Percentiles rank a stretch among this genome's conserved stretches.
Evolutionary conservation across 2,797 vertebrate species (phyloP).

Genomic region (Orientallactaga sibirica): DNA sequence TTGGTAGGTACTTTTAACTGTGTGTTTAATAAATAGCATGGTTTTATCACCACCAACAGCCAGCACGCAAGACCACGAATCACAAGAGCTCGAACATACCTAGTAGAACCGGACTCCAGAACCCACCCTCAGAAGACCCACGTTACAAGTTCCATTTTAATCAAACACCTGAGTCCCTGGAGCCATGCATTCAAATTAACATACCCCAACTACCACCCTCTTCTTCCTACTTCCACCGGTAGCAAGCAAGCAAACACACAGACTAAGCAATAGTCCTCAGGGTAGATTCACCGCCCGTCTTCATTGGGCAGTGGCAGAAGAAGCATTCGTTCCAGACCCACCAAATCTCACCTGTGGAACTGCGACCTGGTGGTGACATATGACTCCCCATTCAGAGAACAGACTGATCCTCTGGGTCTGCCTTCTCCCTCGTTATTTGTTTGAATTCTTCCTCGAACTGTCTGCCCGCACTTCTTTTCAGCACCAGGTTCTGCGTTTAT

Average conservation of each 20-base stretch:
- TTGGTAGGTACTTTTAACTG: slow-evolving; percentile 22
- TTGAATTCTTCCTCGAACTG: background rate
- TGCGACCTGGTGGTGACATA: background rate
- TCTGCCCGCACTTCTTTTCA: background rate
- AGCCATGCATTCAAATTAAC: too few relatives aligned
- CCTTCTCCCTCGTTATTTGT: background rate
- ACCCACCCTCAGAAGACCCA: too few relatives aligned
- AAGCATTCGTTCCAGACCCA: background rate
- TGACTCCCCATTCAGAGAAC: background rate
- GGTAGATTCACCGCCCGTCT: background rate
- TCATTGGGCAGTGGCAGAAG: background rate
- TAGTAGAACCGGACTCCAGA: too few relatives aligned
- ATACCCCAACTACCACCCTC: background rate
- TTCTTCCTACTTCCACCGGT: background rate
- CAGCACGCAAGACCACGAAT: too few relatives aligned
- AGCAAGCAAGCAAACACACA: background rate
- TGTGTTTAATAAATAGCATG: background rate
- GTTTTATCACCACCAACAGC: background rate
- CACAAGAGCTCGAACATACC: too few relatives aligned
- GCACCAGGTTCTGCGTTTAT: background rate
- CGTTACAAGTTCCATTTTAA: too few relatives aligned
- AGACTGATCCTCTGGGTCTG: background rate
- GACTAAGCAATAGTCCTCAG: accelerated
- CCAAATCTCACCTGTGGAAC: background rate
- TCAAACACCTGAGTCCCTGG: too few relatives aligned